Percentiles rank a stretch among this genome's conserved stretches.
Conservation (phyloP, 1,140 invertebrate species). For the Nasonia longicornis region DNA sequence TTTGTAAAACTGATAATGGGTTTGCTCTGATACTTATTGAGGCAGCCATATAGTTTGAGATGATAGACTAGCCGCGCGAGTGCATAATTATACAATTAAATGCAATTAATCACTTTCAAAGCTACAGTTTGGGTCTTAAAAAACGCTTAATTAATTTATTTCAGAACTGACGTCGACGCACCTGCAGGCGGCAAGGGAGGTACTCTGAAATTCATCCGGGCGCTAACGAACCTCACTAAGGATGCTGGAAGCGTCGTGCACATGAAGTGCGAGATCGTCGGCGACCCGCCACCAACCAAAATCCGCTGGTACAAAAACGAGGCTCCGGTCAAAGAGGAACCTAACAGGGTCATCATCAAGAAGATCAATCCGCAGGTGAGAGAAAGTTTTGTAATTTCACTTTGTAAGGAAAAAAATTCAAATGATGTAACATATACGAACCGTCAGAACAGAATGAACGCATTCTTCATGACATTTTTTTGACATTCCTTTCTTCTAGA, state of each 20-base stretch:
- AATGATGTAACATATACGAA: too few species aligned
- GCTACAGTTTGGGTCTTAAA: not conserved
- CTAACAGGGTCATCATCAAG: conserved; percentile 69
- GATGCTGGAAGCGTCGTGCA: conserved; percentile 74
- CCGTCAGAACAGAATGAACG: not conserved
- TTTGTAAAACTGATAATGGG: not conserved
- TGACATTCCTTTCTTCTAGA: conserved; percentile 37
- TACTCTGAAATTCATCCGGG: conserved; percentile 63
- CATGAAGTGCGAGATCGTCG: conserved; percentile 78
- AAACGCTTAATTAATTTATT: conserved; percentile 3
- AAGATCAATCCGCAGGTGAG: conserved; percentile 60
- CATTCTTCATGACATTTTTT: not conserved
- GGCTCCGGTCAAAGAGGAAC: conserved; percentile 70
- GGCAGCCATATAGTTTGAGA: too few species aligned
- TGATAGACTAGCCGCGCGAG: too few species aligned
- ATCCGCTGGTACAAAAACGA: conserved; percentile 80
- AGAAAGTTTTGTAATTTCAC: not conserved
- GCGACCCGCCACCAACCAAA: conserved; percentile 71
- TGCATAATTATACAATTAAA: too few species aligned
- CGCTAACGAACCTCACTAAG: conserved; percentile 74
- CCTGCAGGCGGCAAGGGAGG: conserved; percentile 54
- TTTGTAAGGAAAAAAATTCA: too few species aligned
- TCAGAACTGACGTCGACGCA: conserved; percentile 55
- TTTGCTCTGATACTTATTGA: too few species aligned
- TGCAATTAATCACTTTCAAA: not conserved